Evolutionary conservation across 2,797 vertebrate genomes (phyloP).

Genomic region (Clarias pachynema): DNA sequence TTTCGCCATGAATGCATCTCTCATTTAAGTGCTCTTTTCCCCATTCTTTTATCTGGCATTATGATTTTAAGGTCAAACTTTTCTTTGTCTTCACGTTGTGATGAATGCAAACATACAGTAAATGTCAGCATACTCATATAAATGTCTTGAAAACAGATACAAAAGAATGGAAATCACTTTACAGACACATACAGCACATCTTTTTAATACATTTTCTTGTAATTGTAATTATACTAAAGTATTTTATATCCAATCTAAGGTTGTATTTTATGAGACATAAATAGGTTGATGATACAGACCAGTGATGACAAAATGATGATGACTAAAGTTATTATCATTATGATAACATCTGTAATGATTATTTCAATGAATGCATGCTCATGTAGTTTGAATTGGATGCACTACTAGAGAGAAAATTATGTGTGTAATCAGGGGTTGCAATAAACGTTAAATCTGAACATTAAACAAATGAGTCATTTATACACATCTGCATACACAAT

Average conservation of each 20-base stretch:
- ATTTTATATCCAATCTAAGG: not conserved
- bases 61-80: not conserved
- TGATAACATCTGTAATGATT: not conserved
- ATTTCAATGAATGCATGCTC: not conserved
- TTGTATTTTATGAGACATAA: not conserved
- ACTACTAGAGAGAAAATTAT: not conserved
- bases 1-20: not conserved
- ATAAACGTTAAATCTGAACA: not conserved
- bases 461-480: not conserved
- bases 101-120: constrained; percentile 5
- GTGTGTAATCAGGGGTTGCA: not conserved
- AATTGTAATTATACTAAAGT: not conserved
- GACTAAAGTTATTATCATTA: not conserved
- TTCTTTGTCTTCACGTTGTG: constrained; percentile 1
- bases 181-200: not conserved
- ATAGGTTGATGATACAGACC: not conserved
- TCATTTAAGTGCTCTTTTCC: not conserved
- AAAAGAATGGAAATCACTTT: not conserved
- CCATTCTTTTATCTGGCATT: not conserved
- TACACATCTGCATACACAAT: no score
- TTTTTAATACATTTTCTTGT: not conserved
- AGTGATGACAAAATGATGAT: not conserved
- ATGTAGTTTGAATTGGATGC: not conserved
- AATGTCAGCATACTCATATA: not conserved
- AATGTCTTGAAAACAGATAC: not conserved